phyloP scores from a whole-genome alignment of 1,140 invertebrate genomes.

The Elymnias hypermnestra region DNA sequence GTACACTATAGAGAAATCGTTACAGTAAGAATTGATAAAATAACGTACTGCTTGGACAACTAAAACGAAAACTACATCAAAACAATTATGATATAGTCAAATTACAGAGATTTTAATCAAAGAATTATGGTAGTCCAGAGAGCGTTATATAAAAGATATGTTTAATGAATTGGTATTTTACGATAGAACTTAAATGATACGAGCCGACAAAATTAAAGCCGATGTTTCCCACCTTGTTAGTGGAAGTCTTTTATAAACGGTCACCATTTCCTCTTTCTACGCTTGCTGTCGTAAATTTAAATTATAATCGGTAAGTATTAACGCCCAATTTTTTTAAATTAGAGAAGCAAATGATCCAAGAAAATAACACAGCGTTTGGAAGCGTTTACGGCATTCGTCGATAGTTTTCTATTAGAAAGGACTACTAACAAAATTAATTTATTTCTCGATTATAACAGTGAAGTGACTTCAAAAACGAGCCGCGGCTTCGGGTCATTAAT shows the following conservation, averaged over 20 bases:
- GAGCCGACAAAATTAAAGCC: constrained; percentile 30
- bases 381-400: constrained; percentile 36
- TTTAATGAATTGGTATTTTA: constrained; percentile 26
- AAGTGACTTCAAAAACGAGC: constrained; percentile 61
- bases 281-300: constrained; percentile 62
- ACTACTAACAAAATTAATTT: constrained; percentile 74
- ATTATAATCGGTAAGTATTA: constrained; percentile 66
- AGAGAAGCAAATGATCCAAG: constrained; percentile 50
- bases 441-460: constrained; percentile 69
- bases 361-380: constrained; percentile 42
- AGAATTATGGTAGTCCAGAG: constrained; percentile 22
- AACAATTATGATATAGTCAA: background rate
- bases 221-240: constrained; percentile 50
- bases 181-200: constrained; percentile 23
- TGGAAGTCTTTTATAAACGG: constrained; percentile 39
- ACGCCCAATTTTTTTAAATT: constrained; percentile 68
- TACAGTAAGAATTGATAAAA: too few species aligned
- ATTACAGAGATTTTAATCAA: constrained; percentile 10
- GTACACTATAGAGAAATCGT: too few species aligned
- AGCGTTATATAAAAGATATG: constrained; percentile 13
- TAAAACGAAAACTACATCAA: too few species aligned
- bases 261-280: constrained; percentile 49
- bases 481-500: constrained; percentile 63
- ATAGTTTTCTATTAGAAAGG: constrained; percentile 68
- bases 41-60: too few species aligned